A percentile compares a stretch with the other conserved stretches of the same genome.
These are phyloP conservation scores for Drosophila chauvacae DNA, from an alignment of 1,140 invertebrate genomes.

Conservation along the genomic window DNA sequence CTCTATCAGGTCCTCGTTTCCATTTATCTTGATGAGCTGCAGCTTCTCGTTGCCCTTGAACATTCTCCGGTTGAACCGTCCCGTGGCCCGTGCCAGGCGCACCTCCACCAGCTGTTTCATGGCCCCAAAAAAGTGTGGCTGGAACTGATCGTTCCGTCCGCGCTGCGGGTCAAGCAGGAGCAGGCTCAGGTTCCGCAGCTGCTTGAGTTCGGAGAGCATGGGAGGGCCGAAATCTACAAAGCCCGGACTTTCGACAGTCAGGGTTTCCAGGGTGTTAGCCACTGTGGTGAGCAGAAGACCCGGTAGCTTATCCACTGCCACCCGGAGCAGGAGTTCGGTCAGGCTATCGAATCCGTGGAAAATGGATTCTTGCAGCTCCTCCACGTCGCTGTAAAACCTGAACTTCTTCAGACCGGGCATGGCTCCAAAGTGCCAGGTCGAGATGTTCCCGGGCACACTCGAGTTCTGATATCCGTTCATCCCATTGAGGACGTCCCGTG, in stretches of 20 bases:
- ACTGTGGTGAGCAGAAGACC: constrained; percentile 43
- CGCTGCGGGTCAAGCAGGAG: constrained; percentile 12
- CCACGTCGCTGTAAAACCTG: constrained; percentile 51
- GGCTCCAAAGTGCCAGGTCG: constrained; percentile 53
- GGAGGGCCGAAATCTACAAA: constrained; percentile 46
- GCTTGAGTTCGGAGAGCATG: constrained; percentile 46
- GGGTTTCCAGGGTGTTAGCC: constrained; percentile 38
- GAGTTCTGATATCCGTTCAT: neutral
- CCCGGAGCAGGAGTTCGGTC: constrained; percentile 42
- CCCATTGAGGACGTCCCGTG: neutral
- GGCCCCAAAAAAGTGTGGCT: constrained; percentile 49
- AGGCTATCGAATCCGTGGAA: constrained; percentile 58
- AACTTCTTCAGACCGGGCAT: constrained; percentile 53
- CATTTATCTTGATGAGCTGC: constrained; percentile 86
- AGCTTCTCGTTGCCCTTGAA: constrained; percentile 86
- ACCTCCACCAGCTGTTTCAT: constrained; percentile 85
- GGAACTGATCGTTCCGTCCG: neutral
- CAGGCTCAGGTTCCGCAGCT: constrained; percentile 60
- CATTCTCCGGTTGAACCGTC: constrained; percentile 85
- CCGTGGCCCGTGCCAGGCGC: constrained; percentile 76
- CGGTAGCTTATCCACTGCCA: constrained; percentile 46
- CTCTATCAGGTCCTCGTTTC: constrained; percentile 85
- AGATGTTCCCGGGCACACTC: neutral
- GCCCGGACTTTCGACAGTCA: constrained; percentile 56
- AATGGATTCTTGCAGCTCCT: constrained; percentile 39